Evolutionary conservation across 2,888 invertebrate genomes (phyloP), one percentile per base, ranked within the genome.

Genomic region (Tigriopus californicus): DNA sequence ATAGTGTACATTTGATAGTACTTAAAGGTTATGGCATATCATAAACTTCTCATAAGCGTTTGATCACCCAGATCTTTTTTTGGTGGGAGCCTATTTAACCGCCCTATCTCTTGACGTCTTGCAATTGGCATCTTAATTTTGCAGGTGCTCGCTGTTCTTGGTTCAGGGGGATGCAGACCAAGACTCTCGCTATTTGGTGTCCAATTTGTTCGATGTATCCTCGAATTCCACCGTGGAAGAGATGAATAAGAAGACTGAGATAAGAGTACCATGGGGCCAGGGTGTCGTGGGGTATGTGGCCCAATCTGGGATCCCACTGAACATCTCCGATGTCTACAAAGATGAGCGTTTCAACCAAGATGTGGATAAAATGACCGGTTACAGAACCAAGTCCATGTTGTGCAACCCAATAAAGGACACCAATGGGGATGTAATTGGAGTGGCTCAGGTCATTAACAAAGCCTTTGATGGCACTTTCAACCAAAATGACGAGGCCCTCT

Each of bases 321-420:
- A 92, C 74, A 92, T 94, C 72, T 88, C 89, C 61, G 90, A 94
- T 72, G 92, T 91, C 59, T 94, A 94, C 74, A 82, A 90, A 83
- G 74, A 46, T 53, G 12, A 25, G 44, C 18, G 51, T 22, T 53
- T 49, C 41, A 25, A 58, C 24, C 85, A 88, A 71, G 88, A 88
- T 73, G 86, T 94, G 68, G 94, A 94, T 73, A 83, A 82, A 65
- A 79, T 83, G 72, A 94, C 92, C 22, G 92, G 92, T 52, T 94
- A 91, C 75, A 82, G 83, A 71, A 94, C 92, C 59, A 81, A 85
- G 72, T 87, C 89, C 60, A 79, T 94, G 65, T 79, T 94, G 62
- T 92, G 92, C 72, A 90, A 91, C 90, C 91, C 92, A 59, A 92
- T 94, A 24, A 86, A 88, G 73, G 92, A 92, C 73, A 85, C 84